phyloP scores from a whole-genome alignment of 2,888 invertebrate genomes.

The Margaritifera margaritifera region DNA sequence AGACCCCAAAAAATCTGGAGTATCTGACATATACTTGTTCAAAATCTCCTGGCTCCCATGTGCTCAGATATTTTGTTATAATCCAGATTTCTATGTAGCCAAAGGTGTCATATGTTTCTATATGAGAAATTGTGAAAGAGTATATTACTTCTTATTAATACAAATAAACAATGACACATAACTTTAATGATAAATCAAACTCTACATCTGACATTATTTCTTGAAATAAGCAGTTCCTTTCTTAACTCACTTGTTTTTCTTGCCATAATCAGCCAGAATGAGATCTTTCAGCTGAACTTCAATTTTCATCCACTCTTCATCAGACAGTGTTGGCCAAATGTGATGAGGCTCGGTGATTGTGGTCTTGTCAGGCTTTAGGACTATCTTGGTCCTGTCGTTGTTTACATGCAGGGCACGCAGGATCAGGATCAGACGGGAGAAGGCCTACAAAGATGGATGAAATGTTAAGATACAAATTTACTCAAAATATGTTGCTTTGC shows the following conservation, averaged over 20 bases:
- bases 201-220: background rate
- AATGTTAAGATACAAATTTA: no score
- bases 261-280: slow-evolving; percentile 98
- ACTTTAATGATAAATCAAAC: background rate
- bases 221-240: background rate
- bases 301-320: slow-evolving; percentile 99
- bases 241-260: slow-evolving; percentile 91
- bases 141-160: no score
- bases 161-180: background rate
- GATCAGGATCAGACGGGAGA: slow-evolving; percentile 96
- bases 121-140: no score
- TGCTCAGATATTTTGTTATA: no score
- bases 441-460: slow-evolving; percentile 79
- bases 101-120: no score
- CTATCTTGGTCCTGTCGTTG: slow-evolving; percentile 98
- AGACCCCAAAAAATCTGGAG: no score
- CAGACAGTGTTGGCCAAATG: slow-evolving; percentile 98
- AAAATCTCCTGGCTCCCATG: no score
- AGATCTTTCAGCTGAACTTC: slow-evolving; percentile 98
- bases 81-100: no score
- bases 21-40: no score
- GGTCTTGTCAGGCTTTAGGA: slow-evolving; percentile 98
- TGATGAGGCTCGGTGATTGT: slow-evolving; percentile 99
- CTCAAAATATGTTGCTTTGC: no score
- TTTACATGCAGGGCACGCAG: slow-evolving; percentile 97